These are phyloP conservation scores for Megamerina dolium DNA, from an alignment of 2,888 invertebrate species.

Conservation along the genomic window DNA sequence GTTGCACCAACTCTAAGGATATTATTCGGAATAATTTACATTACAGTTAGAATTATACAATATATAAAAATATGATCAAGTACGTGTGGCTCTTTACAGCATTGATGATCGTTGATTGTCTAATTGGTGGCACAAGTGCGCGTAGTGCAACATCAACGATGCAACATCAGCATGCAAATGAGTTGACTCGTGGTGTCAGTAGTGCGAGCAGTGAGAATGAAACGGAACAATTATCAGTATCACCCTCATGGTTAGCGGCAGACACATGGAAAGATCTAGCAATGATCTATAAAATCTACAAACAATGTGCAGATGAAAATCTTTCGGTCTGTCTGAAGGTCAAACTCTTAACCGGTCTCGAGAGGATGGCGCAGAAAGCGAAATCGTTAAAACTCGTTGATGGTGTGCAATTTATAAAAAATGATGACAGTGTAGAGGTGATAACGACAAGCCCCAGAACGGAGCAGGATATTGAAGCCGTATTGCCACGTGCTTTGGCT, in stretches of 20 bases:
- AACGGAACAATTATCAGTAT: background rate
- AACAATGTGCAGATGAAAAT: conserved; percentile 68
- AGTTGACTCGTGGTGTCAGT: conserved; percentile 11
- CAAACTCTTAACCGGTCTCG: conserved; percentile 71
- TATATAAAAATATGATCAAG: conserved; percentile 37
- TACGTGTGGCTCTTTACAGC: conserved; percentile 39
- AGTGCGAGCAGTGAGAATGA: background rate
- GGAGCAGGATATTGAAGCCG: conserved; percentile 63
- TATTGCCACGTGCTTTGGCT: conserved; percentile 65
- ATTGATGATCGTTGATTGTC: conserved; percentile 32
- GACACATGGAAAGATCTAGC: conserved; percentile 55
- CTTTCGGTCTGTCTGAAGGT: conserved; percentile 70
- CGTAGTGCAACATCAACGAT: conserved; percentile 28
- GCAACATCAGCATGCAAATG: conserved; percentile 30
- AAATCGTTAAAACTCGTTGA: conserved; percentile 63
- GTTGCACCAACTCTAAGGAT: too few species aligned
- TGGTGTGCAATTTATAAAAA: conserved; percentile 68
- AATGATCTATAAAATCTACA: conserved; percentile 72
- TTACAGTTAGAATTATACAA: too few species aligned
- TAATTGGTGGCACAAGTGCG: conserved; percentile 25
- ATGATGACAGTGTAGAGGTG: conserved; percentile 23
- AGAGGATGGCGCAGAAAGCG: conserved; percentile 60
- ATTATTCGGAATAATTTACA: too few species aligned
- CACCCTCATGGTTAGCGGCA: conserved; percentile 6
- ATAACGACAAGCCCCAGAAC: conserved; percentile 30